Evolutionary conservation across 2,113 vertebrate species (phyloP).

Genomic region (Periophthalmus modestus): DNA sequence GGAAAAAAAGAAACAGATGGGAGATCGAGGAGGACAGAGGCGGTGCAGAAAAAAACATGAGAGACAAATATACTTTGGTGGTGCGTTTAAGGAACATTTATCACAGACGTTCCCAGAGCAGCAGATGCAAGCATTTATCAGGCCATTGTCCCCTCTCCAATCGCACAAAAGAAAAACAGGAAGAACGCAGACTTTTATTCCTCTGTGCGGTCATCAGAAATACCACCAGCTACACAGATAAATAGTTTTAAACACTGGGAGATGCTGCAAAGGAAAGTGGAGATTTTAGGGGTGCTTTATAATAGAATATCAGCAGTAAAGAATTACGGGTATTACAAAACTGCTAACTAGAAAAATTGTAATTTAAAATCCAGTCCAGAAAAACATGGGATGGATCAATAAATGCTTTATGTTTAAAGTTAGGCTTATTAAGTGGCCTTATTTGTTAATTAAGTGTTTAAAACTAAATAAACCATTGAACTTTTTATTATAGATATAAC

Average conservation of each 20-base stretch:
- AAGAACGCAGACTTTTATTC: constrained; percentile 56
- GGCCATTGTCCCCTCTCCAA: constrained; percentile 2
- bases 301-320: background rate
- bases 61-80: constrained; percentile 14
- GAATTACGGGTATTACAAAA: background rate
- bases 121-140: constrained; percentile 14
- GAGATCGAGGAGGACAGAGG: constrained; percentile 9
- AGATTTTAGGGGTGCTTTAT: background rate
- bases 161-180: background rate
- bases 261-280: background rate
- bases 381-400: too few species aligned
- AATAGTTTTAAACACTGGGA: background rate
- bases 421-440: too few species aligned
- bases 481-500: too few species aligned
- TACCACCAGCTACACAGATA: background rate
- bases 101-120: constrained; percentile 5
- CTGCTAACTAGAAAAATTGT: too few species aligned
- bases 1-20: constrained; percentile 16
- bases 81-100: constrained; percentile 17
- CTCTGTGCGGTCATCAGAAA: constrained; percentile 80
- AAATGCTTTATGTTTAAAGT: too few species aligned
- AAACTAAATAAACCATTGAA: too few species aligned
- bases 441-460: too few species aligned
- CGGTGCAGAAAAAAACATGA: background rate
- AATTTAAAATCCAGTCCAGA: too few species aligned